Percentiles rank a stretch among this genome's conserved stretches.
Conservation (phyloP, 2,888 invertebrate species). For the Perithous albicinctus region DNA sequence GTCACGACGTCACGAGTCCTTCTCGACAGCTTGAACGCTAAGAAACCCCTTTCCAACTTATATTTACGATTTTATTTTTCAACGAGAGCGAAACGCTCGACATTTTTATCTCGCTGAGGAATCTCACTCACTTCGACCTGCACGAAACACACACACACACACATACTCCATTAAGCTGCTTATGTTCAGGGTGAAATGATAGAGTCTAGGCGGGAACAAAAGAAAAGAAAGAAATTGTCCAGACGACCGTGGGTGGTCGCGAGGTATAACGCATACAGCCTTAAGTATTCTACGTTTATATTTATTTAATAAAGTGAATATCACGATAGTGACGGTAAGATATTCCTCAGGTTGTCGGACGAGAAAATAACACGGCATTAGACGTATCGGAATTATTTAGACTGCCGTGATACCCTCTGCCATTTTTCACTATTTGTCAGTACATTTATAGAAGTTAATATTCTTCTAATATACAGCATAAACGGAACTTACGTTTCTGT, state of each 20-base stretch:
- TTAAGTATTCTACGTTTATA: conserved; percentile 43
- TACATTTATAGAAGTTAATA: neutral
- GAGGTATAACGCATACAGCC: conserved; percentile 11
- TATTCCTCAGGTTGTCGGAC: conserved; percentile 60
- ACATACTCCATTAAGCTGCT: conserved; percentile 13
- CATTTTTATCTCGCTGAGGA: conserved; percentile 39
- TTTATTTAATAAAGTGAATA: conserved; percentile 54
- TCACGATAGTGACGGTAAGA: neutral
- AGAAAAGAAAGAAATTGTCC: conserved; percentile 39
- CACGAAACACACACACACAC: conserved; percentile 55
- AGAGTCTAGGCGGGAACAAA: conserved; percentile 29
- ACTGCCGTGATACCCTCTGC: neutral
- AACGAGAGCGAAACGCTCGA: conserved; percentile 40
- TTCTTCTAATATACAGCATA: neutral
- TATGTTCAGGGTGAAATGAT: conserved; percentile 4
- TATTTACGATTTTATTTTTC: conserved; percentile 61
- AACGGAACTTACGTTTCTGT: no score
- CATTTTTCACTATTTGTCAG: neutral
- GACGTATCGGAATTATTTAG: neutral
- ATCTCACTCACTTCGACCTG: conserved; percentile 49
- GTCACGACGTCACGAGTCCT: conserved; percentile 12
- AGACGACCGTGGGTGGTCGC: conserved; percentile 33
- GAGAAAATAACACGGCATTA: neutral
- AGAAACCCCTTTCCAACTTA: no score
- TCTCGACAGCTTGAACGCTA: no score